Conservation (phyloP, 2,113 vertebrate species). For the Merops nubicus region DNA sequence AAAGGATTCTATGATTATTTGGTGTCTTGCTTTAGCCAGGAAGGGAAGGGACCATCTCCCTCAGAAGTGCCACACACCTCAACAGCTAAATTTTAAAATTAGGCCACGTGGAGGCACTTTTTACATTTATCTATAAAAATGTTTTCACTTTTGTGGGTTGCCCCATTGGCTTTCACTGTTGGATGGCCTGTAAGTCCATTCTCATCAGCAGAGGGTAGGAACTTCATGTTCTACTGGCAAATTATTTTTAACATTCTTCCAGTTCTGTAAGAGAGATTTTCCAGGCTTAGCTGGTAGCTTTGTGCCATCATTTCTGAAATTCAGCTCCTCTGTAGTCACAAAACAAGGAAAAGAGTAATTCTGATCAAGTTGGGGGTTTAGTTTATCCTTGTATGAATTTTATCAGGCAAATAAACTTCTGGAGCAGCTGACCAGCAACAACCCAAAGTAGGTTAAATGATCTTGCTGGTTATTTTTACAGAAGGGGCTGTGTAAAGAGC, state of each 20-base stretch:
- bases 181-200: background rate
- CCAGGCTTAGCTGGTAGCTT: background rate
- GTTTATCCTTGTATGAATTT: background rate
- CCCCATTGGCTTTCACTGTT: background rate
- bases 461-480: background rate
- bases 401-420: background rate
- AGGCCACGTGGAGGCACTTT: background rate
- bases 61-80: background rate
- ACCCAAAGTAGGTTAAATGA: background rate
- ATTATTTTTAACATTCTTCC: background rate
- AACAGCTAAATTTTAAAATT: fast-evolving
- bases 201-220: background rate
- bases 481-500: fast-evolving
- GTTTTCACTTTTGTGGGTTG: too few relatives aligned
- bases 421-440: background rate
- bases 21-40: background rate
- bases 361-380: background rate
- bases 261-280: background rate
- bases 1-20: background rate
- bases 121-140: too few relatives aligned
- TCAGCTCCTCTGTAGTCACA: background rate
- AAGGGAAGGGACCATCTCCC: background rate
- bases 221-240: background rate
- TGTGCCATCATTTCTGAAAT: background rate
- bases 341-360: background rate